phyloP scores from a whole-genome alignment of 2,888 invertebrate genomes.

The Baccha elongata region DNA sequence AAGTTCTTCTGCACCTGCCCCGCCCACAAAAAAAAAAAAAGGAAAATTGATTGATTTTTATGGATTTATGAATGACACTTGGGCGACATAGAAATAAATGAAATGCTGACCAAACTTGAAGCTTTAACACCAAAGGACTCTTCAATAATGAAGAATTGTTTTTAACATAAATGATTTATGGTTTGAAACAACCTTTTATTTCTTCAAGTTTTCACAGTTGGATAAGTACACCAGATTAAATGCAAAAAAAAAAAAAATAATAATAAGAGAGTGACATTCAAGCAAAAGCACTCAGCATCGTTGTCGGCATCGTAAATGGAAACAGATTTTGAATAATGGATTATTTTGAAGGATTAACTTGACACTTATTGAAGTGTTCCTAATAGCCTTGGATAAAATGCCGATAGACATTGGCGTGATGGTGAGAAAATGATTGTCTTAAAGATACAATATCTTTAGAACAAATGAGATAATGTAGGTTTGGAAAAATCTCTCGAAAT shows the following conservation, averaged over 20 bases:
- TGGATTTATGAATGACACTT: conserved; percentile 65
- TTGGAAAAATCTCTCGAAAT: no score
- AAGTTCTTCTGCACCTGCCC: background rate
- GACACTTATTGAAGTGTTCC: conserved; percentile 60
- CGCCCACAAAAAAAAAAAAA: background rate
- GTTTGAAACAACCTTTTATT: conserved; percentile 28
- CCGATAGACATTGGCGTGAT: conserved; percentile 18
- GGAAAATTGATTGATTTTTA: conserved; percentile 64
- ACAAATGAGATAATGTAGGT: no score
- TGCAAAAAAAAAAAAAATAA: background rate
- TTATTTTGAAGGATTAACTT: conserved; percentile 54
- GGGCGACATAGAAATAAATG: conserved; percentile 26
- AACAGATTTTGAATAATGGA: conserved; percentile 67
- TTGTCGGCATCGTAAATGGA: conserved; percentile 32
- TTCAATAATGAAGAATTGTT: conserved; percentile 23
- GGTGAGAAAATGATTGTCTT: conserved; percentile 11
- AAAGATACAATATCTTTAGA: no score
- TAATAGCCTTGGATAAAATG: conserved; percentile 23
- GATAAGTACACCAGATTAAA: conserved; percentile 6
- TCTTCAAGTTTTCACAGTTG: conserved; percentile 20
- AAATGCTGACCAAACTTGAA: conserved; percentile 35
- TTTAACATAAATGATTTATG: conserved; percentile 25
- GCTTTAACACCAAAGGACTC: background rate
- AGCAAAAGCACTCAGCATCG: conserved; percentile 18
- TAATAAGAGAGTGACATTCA: background rate